Percentiles rank a stretch among this genome's conserved stretches.
phyloP scores from a whole-genome alignment of 2,113 vertebrate species.

The Eurystomus gularis region DNA sequence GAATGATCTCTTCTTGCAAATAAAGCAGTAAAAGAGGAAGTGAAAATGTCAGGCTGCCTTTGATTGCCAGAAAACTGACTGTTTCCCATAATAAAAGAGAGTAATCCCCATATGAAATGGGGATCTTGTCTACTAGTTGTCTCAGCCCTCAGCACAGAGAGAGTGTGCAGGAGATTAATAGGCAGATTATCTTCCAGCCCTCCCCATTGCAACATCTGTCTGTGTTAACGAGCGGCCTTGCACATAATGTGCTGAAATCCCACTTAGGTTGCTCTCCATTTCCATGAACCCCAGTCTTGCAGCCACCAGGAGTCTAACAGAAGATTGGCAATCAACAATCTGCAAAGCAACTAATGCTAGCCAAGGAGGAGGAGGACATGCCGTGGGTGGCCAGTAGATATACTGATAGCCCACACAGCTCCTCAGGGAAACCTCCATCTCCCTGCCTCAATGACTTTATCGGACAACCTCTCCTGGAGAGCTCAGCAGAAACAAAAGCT shows the following conservation, averaged over 20 bases:
- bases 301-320: neutral
- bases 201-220: neutral
- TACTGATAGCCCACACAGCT: neutral
- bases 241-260: neutral
- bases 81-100: neutral
- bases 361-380: neutral
- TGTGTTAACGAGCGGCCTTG: neutral
- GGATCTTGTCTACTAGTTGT: neutral
- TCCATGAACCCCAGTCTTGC: fast-evolving
- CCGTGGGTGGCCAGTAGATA: neutral
- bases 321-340: neutral
- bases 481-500: neutral
- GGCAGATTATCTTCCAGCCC: neutral
- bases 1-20: neutral
- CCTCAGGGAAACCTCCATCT: neutral
- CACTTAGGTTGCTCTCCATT: neutral
- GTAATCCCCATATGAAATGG: neutral
- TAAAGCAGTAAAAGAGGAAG: slow-evolving; percentile 2
- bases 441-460: neutral
- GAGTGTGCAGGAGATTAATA: fast-evolving
- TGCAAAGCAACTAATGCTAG: neutral
- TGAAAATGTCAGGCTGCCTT: neutral
- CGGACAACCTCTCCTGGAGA: neutral
- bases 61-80: neutral
- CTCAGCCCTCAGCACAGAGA: neutral